phyloP scores from a whole-genome alignment of 64 coral and sea anemone genomes.

The Astreopora myriophthalma region DNA sequence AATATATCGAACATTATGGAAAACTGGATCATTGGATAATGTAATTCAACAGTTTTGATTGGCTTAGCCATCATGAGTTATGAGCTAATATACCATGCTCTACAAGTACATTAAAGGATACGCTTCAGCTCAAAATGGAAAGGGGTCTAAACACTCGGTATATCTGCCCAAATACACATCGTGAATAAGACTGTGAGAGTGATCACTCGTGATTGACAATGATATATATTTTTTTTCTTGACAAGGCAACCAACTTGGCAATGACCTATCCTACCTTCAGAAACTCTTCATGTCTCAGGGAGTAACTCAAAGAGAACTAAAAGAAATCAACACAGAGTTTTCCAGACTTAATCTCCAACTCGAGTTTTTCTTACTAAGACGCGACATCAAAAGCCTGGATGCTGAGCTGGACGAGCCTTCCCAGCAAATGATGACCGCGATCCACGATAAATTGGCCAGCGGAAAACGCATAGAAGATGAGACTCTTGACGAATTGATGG shows the following conservation, averaged over 20 bases:
- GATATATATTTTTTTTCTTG: neutral
- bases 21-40: too few relatives aligned
- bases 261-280: neutral
- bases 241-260: neutral
- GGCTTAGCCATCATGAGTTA: too few relatives aligned
- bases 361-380: conserved; percentile 45
- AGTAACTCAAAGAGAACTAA: conserved; percentile 20
- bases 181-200: neutral
- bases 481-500: neutral
- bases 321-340: conserved; percentile 59
- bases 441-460: neutral
- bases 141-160: too few relatives aligned
- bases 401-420: neutral
- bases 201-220: neutral
- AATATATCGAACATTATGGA: too few relatives aligned
- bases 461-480: neutral
- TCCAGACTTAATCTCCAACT: conserved; percentile 37
- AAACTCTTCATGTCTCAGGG: neutral
- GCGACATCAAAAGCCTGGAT: neutral
- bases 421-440: neutral
- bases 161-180: too few relatives aligned
- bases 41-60: too few relatives aligned
- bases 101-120: too few relatives aligned
- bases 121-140: too few relatives aligned
- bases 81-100: too few relatives aligned